Base-by-base conservation (phyloP, 2,888 invertebrate species). In the Lasius platythorax region DNA sequence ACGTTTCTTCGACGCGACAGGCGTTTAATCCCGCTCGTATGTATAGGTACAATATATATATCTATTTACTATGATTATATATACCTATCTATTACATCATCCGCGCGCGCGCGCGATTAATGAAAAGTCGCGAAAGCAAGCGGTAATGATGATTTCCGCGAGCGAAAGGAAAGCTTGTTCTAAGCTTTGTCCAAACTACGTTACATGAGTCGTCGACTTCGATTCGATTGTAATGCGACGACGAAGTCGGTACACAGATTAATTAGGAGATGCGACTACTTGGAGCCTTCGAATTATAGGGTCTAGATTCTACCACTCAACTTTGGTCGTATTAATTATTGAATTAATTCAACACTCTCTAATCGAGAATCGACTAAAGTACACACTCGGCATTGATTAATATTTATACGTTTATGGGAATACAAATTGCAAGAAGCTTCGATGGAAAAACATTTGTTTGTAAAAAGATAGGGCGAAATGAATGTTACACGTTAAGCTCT, bases 1-100 rank as follows among this genome's bases (percentile, higher is more conserved):
- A 90, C 85, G 87, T 83, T 87, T 85, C 88, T 76, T 53, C 53
- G 18, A 81, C 85, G 81, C 82, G 73, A 83, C 76, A 46, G 61
- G 43, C 46, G 72, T 73, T 81, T 81, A 81, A 50, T 81, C 61
- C 61, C 72, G 43, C 72, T 46, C 50, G 50, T 64, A 37, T 37
- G 37, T 37, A 37, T 37, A 37, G 4, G 5, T 37, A 37, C 63
- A 46, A 63, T 75, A 50, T 15, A 46, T 46, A 33, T 18, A 33
- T n/a, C 30, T 5, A 30, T 11, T 37, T 67, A 56, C 43, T 53
- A n/a, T 58, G 40, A 67, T n/a, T 53, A 8, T 30, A 66, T 15
- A 18, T 23, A 37, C n/a, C 23, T 61, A 46, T 37, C 18, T 53
- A n/a, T 53, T n/a, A 6, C 37, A 33, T 11, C 23, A 18, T 33